Conservation (phyloP, 2,888 invertebrate species). For the Amphiduros pacificus region DNA sequence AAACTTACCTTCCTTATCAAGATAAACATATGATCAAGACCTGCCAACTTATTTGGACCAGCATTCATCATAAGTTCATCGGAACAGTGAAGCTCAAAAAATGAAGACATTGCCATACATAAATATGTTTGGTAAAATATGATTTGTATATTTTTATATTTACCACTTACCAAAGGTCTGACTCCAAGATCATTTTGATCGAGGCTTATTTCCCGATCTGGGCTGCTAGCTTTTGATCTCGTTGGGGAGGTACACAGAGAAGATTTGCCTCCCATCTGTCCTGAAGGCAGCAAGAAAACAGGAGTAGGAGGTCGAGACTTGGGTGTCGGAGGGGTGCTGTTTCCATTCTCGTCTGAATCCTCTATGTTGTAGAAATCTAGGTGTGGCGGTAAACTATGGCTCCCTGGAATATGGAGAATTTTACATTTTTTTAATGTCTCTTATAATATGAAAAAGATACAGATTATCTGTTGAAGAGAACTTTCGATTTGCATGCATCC, state of each 20-base stretch:
- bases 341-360: constrained; percentile 16
- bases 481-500: too few relatives aligned
- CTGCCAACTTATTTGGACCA: too few relatives aligned
- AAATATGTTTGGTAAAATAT: background rate
- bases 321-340: constrained; percentile 5
- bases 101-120: too few relatives aligned
- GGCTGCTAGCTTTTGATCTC: constrained; percentile 5
- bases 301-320: constrained; percentile 26
- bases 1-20: too few relatives aligned
- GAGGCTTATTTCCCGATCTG: constrained; percentile 8
- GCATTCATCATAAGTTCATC: too few relatives aligned
- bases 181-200: constrained; percentile 16
- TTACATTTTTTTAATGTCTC: too few relatives aligned
- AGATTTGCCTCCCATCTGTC: constrained; percentile 12
- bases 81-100: too few relatives aligned
- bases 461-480: too few relatives aligned
- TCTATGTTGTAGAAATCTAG: constrained; percentile 66
- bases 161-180: constrained; percentile 15
- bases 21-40: too few relatives aligned
- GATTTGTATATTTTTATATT: background rate
- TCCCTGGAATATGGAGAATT: constrained; percentile 60
- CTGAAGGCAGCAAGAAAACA: constrained; percentile 5
- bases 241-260: too few relatives aligned
- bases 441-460: too few relatives aligned
- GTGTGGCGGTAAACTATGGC: constrained; percentile 72